Percentiles rank a stretch among this genome's conserved stretches.
These are phyloP conservation scores for Conistra vaccinii DNA, from an alignment of 2,888 invertebrate genomes.

Conservation along the genomic window DNA sequence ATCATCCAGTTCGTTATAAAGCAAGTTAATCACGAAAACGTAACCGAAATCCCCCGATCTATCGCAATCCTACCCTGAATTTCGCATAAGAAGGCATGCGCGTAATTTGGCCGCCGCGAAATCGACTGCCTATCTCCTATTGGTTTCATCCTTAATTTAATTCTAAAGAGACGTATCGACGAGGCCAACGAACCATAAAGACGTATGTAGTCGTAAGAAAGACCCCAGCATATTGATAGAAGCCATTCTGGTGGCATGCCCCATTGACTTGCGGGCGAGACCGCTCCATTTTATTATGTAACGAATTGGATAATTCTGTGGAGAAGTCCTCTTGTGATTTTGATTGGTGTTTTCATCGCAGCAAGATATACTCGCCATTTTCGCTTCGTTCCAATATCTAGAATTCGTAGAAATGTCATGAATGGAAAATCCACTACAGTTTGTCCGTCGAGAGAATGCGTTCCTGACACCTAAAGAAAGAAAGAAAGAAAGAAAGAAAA, in stretches of 20 bases:
- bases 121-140: constrained; percentile 77
- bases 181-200: constrained; percentile 81
- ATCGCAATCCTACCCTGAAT: constrained; percentile 57
- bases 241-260: constrained; percentile 79
- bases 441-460: no score
- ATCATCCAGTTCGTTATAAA: constrained; percentile 55
- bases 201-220: constrained; percentile 83
- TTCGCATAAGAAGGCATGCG: constrained; percentile 67
- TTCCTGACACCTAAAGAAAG: no score
- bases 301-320: constrained; percentile 68
- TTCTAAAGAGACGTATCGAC: constrained; percentile 85
- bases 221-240: constrained; percentile 80
- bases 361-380: constrained; percentile 1
- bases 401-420: background rate
- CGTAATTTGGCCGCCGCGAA: constrained; percentile 77
- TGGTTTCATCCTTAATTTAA: constrained; percentile 88
- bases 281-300: constrained; percentile 73
- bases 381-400: background rate
- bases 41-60: constrained; percentile 62
- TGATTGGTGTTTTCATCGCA: constrained; percentile 48
- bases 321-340: constrained; percentile 61
- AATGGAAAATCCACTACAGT: background rate
- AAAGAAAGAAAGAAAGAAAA: no score
- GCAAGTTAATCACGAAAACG: constrained; percentile 61
- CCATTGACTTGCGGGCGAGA: constrained; percentile 78